Conservation (phyloP, 2,797 vertebrate genomes). For the Coendou prehensilis region DNA sequence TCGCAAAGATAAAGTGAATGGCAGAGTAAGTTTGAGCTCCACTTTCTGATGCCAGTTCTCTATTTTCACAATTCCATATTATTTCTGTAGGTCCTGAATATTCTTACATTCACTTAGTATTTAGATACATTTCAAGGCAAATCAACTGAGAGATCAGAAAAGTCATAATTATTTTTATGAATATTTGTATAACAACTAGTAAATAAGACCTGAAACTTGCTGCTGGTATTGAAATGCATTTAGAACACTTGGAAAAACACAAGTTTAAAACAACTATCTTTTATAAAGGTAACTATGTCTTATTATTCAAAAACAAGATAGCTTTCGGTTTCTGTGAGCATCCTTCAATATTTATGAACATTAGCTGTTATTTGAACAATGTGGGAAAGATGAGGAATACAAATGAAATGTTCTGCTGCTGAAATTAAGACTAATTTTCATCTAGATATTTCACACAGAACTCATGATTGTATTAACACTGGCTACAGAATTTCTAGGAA, state of each 20-base stretch:
- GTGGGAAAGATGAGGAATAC: not conserved
- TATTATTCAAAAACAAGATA: slow-evolving; percentile 18
- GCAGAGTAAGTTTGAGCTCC: not conserved
- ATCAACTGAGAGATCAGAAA: not conserved
- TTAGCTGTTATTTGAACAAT: not conserved
- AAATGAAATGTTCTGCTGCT: not conserved
- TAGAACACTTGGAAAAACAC: slow-evolving; percentile 39
- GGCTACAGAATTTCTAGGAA: not conserved
- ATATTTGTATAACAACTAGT: not conserved
- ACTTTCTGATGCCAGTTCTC: not conserved
- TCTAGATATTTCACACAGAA: slow-evolving; percentile 52
- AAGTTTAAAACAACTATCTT: slow-evolving; percentile 1
- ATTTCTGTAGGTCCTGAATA: slow-evolving; percentile 30
- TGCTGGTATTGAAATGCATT: not conserved
- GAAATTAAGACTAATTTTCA: slow-evolving; percentile 48
- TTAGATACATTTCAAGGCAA: slow-evolving; percentile 52
- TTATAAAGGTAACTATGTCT: slow-evolving; percentile 28
- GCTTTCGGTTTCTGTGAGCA: not conserved
- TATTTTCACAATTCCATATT: not conserved
- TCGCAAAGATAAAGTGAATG: not conserved
- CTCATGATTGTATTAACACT: not conserved
- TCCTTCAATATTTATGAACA: not conserved
- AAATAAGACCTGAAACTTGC: slow-evolving; percentile 36
- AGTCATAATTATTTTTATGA: not conserved
- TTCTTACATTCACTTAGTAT: slow-evolving; percentile 33